Conservation (phyloP, 1,140 invertebrate genomes). For the Drosophila parabipectinata region DNA sequence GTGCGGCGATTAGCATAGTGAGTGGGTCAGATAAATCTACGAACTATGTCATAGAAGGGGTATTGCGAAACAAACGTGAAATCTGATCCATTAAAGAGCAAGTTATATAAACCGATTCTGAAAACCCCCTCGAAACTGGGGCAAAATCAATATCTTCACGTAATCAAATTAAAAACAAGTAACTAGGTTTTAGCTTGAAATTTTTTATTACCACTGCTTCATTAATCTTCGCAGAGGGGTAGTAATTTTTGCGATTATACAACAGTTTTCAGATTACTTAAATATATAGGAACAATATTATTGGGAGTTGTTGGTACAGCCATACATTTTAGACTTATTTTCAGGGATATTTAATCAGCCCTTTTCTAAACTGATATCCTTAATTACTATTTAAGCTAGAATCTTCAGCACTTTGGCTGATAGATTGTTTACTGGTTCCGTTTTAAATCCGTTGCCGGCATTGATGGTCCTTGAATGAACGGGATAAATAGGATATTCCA, state of each 20-base stretch:
- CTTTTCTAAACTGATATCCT: background rate
- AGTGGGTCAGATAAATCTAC: constrained; percentile 2
- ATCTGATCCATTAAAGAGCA: constrained; percentile 11
- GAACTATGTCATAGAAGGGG: background rate
- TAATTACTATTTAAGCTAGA: constrained; percentile 37
- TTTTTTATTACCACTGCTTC: constrained; percentile 21
- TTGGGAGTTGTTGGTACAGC: background rate
- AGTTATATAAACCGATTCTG: constrained; percentile 7
- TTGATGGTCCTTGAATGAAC: background rate
- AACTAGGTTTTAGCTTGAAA: constrained; percentile 15
- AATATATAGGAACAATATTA: constrained; percentile 8
- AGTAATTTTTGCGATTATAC: background rate
- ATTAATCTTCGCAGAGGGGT: background rate
- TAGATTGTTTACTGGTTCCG: constrained; percentile 59
- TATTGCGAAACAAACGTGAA: constrained; percentile 13
- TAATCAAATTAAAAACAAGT: constrained; percentile 17
- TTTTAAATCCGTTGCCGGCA: constrained; percentile 15
- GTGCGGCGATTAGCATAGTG: constrained; percentile 14
- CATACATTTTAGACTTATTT: constrained; percentile 13
- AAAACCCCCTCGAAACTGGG: constrained; percentile 29
- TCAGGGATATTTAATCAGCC: background rate
- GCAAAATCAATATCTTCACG: constrained; percentile 5
- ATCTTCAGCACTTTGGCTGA: constrained; percentile 64
- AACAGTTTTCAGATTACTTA: constrained; percentile 2
- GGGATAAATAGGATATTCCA: constrained; percentile 4